phyloP scores from a whole-genome alignment of 1,140 invertebrate genomes.

The Leptonema lineaticorne region DNA sequence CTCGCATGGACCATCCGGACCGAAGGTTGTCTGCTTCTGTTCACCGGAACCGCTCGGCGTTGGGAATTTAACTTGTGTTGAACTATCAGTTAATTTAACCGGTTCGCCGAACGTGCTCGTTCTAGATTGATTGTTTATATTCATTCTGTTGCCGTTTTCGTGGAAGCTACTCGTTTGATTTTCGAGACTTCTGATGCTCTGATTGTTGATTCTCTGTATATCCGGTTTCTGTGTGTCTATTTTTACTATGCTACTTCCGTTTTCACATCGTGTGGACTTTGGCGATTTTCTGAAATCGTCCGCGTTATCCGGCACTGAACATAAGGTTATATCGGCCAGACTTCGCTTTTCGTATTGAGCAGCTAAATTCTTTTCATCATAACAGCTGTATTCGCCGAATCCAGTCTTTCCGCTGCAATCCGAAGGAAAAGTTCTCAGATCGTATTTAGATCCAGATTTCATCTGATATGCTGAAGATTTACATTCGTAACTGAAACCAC shows the following conservation, averaged over 20 bases:
- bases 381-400: constrained; percentile 65
- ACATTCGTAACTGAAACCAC: constrained; percentile 57
- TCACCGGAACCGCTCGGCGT: constrained; percentile 41
- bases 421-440: constrained; percentile 54
- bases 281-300: constrained; percentile 67
- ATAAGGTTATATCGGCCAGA: constrained; percentile 59
- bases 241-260: constrained; percentile 54
- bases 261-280: constrained; percentile 57
- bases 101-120: constrained; percentile 52
- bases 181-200: constrained; percentile 48
- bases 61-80: constrained; percentile 56
- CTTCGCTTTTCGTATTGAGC: constrained; percentile 52
- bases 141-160: constrained; percentile 43
- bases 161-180: constrained; percentile 42
- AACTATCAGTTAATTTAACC: constrained; percentile 52
- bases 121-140: constrained; percentile 52
- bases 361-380: constrained; percentile 60
- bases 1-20: constrained; percentile 44
- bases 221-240: constrained; percentile 57
- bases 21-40: constrained; percentile 42
- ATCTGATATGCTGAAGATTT: constrained; percentile 37
- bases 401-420: constrained; percentile 56
- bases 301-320: constrained; percentile 61
- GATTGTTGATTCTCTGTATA: constrained; percentile 47
- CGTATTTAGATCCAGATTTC: constrained; percentile 52